Evolutionary conservation across 2,888 invertebrate species (phyloP).

Genomic region (Noctua janthe): DNA sequence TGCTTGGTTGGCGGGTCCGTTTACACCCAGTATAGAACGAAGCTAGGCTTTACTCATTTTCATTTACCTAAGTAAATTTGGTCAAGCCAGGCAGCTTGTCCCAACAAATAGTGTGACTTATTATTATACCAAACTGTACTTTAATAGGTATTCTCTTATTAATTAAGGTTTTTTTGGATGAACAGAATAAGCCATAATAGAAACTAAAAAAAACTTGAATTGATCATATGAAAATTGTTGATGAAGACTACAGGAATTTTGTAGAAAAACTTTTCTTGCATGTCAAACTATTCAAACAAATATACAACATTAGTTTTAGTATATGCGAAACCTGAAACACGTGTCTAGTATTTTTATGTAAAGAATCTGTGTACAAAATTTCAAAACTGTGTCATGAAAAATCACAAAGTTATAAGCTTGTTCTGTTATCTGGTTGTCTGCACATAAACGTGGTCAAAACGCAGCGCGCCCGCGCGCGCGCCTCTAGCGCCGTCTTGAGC

Average conservation of each 20-base stretch:
- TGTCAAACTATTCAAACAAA: not conserved
- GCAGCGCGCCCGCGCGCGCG: too few relatives aligned
- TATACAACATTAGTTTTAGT: not conserved
- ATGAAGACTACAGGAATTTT: constrained; percentile 5
- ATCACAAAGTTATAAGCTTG: too few relatives aligned
- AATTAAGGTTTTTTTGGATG: not conserved
- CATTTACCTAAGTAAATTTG: not conserved
- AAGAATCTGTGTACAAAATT: too few relatives aligned
- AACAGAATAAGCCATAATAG: constrained; percentile 20
- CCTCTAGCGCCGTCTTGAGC: too few relatives aligned
- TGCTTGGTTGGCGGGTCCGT: not conserved
- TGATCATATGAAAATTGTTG: not conserved
- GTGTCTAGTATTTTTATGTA: too few relatives aligned
- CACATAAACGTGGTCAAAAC: too few relatives aligned
- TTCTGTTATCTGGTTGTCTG: too few relatives aligned
- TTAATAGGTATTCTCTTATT: constrained; percentile 5
- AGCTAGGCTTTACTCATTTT: not conserved
- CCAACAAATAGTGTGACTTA: not conserved
- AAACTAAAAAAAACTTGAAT: not conserved
- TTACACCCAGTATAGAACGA: not conserved
- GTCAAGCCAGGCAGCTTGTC: not conserved
- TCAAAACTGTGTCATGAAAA: too few relatives aligned
- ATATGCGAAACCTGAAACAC: too few relatives aligned
- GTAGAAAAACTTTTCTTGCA: not conserved
- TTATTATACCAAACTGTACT: constrained; percentile 31